Conservation (phyloP, 1,140 invertebrate genomes). For the Mya arenaria region DNA sequence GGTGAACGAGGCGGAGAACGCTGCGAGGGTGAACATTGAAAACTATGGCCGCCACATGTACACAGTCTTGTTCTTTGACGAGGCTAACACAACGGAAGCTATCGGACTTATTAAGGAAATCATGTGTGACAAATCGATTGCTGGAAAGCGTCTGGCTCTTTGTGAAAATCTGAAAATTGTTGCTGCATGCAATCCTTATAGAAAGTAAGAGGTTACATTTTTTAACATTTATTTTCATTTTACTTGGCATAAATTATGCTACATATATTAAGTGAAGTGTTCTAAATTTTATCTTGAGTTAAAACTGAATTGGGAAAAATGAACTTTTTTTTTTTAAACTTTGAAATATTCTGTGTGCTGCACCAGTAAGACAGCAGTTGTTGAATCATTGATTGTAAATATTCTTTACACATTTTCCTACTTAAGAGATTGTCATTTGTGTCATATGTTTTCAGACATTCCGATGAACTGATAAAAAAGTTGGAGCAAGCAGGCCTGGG, state of each 20-base stretch:
- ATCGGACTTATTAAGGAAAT: slow-evolving; percentile 68
- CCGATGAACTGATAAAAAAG: slow-evolving; percentile 72
- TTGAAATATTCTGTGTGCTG: no score
- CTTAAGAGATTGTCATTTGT: no score
- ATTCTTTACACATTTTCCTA: no score
- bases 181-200: slow-evolving; percentile 76
- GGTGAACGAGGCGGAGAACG: slow-evolving; percentile 60
- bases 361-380: no score
- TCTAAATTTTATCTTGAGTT: background rate
- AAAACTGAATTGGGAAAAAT: background rate
- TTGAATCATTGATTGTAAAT: no score
- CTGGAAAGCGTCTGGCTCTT: slow-evolving; percentile 61
- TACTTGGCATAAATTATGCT: no score
- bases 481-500: slow-evolving; percentile 75
- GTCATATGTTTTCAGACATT: slow-evolving; percentile 65
- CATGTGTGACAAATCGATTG: slow-evolving; percentile 74
- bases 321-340: background rate
- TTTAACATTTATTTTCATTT: background rate
- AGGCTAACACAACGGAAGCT: slow-evolving; percentile 78
- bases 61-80: slow-evolving; percentile 77
- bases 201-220: slow-evolving; percentile 68
- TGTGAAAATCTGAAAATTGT: slow-evolving; percentile 69
- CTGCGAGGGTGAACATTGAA: slow-evolving; percentile 58
- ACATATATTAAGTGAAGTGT: background rate
- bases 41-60: slow-evolving; percentile 41